phyloP scores from a whole-genome alignment of 2,888 invertebrate species.

The Ectemnius continuus region DNA sequence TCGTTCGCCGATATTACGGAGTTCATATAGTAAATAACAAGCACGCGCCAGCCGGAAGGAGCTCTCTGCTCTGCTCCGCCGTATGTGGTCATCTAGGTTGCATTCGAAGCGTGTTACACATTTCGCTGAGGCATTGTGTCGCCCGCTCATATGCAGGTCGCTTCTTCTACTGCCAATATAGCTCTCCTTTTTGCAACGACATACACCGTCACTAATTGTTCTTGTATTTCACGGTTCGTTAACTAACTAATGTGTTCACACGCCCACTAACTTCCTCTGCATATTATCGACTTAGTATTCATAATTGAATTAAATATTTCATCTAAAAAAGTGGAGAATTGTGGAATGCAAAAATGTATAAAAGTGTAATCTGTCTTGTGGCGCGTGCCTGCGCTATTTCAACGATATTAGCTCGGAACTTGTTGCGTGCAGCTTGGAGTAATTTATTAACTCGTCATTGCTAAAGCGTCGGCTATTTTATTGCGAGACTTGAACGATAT shows the following conservation, averaged over 20 bases:
- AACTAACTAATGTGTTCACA: constrained; percentile 1
- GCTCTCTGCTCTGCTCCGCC: constrained; percentile 34
- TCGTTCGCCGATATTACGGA: constrained; percentile 46
- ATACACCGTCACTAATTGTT: background rate
- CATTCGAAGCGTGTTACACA: constrained; percentile 52
- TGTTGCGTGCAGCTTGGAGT: no score
- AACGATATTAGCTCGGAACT: no score
- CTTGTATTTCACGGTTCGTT: constrained; percentile 7
- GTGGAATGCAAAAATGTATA: no score
- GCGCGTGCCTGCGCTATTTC: no score
- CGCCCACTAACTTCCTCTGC: no score
- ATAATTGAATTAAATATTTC: no score
- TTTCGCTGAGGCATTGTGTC: constrained; percentile 38
- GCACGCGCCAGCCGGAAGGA: constrained; percentile 43
- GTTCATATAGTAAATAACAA: constrained; percentile 51
- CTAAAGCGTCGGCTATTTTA: no score
- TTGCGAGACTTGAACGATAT: no score
- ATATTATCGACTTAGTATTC: no score
- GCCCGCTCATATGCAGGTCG: constrained; percentile 10
- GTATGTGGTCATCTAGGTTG: constrained; percentile 62
- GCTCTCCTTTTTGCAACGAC: background rate
- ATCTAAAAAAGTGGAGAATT: no score
- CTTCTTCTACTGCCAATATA: background rate
- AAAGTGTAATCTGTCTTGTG: no score
- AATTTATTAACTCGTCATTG: no score